Base-by-base conservation (phyloP, 2,888 invertebrate genomes). In the Tachina fera region DNA sequence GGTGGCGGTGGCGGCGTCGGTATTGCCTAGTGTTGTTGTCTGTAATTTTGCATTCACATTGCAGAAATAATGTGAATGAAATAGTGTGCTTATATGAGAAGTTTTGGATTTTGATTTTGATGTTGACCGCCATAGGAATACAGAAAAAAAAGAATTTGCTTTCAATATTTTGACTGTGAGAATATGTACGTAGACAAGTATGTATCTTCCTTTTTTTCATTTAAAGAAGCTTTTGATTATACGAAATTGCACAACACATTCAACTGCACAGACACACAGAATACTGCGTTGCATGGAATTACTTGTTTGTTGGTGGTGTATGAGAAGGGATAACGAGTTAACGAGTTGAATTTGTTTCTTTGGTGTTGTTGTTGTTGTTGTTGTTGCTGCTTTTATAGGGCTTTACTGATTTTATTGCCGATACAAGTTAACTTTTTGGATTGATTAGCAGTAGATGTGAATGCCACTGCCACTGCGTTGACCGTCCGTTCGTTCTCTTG, bases 391-490 rank as follows among this genome's bases (percentile, higher is more conserved):
- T 56, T 83, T 72, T 72, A 47, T 77, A 60, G 74, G 90, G 88
- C 89, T 91, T 90, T 90, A 89, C 89, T 90, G 91, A 91, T 91
- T 91, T 91, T 90, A 88, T 89, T 89, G 81, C 71, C 83, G 82
- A 84, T 81, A 87, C 85, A 71, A 79, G 87, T 85, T 85, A 83
- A 71, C 65, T 75, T 83, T 83, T 82, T 74, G 75, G 87, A 87
- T 88, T 87, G 87, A 88, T 88, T 88, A 87, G 88, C 86, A 67
- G 83, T 45, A 67, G 81, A 79, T 68, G 82, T 61, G 75, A 43
- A 84, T 80, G 80, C 58, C 76, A 83, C 75, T 78, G 80, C 63
- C 76, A 83, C 75, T 75, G 63, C 82, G 31, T 31, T 82, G 53
- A 65, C 70, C 67, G 51, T 68, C 65, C 65, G 51, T n/a, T n/a